A percentile compares a stretch with the other conserved stretches of the same genome.
Evolutionary conservation across 2,797 vertebrate species (phyloP).

Genomic region (Muscicapa comitata): DNA sequence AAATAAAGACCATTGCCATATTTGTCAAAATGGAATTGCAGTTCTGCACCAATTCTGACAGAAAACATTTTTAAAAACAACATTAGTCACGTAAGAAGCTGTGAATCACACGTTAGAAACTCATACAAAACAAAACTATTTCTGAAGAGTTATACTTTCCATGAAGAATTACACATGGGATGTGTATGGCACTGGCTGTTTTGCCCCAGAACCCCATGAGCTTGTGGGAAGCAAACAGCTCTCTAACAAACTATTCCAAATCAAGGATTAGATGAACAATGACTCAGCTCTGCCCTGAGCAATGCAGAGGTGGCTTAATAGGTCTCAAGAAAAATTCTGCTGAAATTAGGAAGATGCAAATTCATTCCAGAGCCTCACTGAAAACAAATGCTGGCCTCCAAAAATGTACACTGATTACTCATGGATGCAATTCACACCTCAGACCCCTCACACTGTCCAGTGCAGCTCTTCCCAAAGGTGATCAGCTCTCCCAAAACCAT

Average conservation of each 20-base stretch:
- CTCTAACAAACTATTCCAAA: background rate
- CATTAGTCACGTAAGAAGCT: conserved; percentile 53
- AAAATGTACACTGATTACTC: background rate
- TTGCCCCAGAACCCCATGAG: background rate
- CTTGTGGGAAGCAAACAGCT: background rate
- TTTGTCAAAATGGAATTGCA: conserved; percentile 54
- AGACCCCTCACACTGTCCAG: background rate
- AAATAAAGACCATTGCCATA: conserved; percentile 53
- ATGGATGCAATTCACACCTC: background rate
- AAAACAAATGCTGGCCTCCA: background rate
- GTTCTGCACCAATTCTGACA: conserved; percentile 38
- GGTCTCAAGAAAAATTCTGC: background rate
- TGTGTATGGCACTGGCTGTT: background rate
- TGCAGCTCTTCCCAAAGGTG: background rate
- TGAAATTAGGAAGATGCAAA: background rate
- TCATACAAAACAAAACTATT: background rate
- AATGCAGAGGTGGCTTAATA: background rate
- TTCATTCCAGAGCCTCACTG: background rate
- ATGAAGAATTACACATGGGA: background rate
- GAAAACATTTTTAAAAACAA: conserved; percentile 55
- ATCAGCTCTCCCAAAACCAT: background rate
- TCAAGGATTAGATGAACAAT: background rate
- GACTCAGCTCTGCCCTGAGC: background rate
- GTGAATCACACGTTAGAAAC: conserved; percentile 24
- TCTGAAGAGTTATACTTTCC: conserved; percentile 12